Conservation (phyloP, 2,888 invertebrate species). For the Clistopyga incitator region DNA sequence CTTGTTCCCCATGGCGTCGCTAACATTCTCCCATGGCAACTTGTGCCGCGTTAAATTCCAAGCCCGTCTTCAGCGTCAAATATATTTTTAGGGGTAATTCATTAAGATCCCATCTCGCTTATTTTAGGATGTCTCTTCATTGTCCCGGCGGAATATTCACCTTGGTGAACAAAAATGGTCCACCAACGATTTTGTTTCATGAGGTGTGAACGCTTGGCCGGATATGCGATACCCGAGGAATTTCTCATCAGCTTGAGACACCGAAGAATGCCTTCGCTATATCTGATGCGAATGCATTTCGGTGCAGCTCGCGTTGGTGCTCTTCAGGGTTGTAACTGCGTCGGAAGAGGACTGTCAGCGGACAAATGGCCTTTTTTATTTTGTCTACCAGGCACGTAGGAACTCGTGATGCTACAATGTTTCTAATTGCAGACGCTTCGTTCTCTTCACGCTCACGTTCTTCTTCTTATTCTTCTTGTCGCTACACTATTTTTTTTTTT, state of each 20-base stretch:
- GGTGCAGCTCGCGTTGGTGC: slow-evolving; percentile 15
- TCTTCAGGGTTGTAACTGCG: neutral
- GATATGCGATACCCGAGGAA: slow-evolving; percentile 48
- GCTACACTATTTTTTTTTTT: too few species aligned
- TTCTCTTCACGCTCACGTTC: neutral
- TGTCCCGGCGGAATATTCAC: neutral
- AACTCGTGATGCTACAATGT: neutral
- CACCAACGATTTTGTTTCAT: neutral
- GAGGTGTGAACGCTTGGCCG: slow-evolving; percentile 12
- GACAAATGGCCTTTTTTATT: slow-evolving; percentile 33
- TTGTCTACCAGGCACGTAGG: slow-evolving; percentile 22
- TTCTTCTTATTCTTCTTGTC: slow-evolving; percentile 2
- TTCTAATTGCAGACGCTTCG: neutral
- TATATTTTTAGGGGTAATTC: neutral
- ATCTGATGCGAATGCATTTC: slow-evolving; percentile 34
- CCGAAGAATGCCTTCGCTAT: slow-evolving; percentile 23
- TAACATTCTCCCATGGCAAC: neutral
- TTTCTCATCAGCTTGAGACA: slow-evolving; percentile 58
- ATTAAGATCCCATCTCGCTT: neutral
- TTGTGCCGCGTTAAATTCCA: neutral
- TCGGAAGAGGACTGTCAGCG: neutral
- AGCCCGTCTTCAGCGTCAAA: neutral
- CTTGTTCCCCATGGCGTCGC: neutral
- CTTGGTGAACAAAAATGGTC: slow-evolving; percentile 3
- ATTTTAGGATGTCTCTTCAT: neutral